Evolutionary conservation across 1,140 invertebrate genomes (phyloP).

Genomic region (Meloidogyne hapla): DNA sequence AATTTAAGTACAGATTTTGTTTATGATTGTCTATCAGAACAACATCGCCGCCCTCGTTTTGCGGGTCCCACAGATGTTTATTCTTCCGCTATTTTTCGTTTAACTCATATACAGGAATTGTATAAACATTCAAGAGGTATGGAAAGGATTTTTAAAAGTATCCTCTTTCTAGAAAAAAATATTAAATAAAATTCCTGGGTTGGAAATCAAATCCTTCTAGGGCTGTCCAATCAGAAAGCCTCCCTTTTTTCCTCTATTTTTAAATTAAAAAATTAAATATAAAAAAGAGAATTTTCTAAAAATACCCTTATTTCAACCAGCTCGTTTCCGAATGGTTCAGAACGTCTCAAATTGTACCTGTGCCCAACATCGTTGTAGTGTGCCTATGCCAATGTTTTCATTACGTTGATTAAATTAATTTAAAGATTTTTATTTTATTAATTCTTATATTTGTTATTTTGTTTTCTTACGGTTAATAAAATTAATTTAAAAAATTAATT

Average conservation of each 20-base stretch:
- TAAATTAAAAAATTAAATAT: too few species aligned
- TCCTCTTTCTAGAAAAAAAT: too few species aligned
- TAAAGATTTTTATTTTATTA: background rate
- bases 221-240: too few species aligned
- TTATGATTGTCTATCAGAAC: constrained; percentile 52
- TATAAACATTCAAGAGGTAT: constrained; percentile 40
- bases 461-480: background rate
- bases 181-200: too few species aligned
- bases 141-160: too few species aligned
- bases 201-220: too few species aligned
- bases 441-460: background rate
- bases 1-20: constrained; percentile 48
- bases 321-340: constrained; percentile 43
- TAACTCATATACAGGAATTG: constrained; percentile 34
- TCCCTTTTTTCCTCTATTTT: too few species aligned
- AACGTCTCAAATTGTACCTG: constrained; percentile 60
- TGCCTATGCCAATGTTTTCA: constrained; percentile 50
- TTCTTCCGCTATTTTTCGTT: constrained; percentile 37
- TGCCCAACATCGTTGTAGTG: constrained; percentile 50
- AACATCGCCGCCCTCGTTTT: constrained; percentile 55
- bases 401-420: constrained; percentile 7
- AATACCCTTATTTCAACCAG: background rate
- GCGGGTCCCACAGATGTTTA: constrained; percentile 42
- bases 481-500: background rate
- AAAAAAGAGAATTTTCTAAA: too few species aligned